These are phyloP conservation scores for Eremobia ochroleuca DNA, from an alignment of 2,888 invertebrate genomes.

Conservation along the genomic window DNA sequence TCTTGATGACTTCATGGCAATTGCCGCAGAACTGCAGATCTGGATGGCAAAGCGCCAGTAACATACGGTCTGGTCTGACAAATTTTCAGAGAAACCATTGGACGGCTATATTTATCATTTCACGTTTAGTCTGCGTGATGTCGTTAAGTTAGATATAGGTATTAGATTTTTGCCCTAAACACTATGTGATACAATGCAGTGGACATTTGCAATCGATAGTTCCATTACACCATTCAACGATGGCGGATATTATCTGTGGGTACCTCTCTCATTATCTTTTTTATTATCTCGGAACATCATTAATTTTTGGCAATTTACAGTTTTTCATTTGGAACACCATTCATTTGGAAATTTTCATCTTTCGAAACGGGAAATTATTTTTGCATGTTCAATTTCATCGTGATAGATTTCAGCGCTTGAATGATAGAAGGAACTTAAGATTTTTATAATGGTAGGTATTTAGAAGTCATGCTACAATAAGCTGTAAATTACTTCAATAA, in stretches of 20 bases:
- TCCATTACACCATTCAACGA: constrained; percentile 36
- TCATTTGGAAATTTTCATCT: not conserved
- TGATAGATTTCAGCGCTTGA: not conserved
- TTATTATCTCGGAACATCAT: constrained; percentile 20
- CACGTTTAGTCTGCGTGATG: constrained; percentile 55
- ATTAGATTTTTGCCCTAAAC: constrained; percentile 49
- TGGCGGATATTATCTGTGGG: constrained; percentile 25
- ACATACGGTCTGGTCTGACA: constrained; percentile 52
- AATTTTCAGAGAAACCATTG: constrained; percentile 58
- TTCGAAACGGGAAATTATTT: not conserved
- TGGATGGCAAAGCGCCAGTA: constrained; percentile 62
- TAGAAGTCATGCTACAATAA: not conserved
- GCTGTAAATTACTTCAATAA: constrained; percentile 26
- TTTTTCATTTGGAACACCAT: constrained; percentile 13
- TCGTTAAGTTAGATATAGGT: constrained; percentile 29
- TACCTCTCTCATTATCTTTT: constrained; percentile 31
- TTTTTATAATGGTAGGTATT: no score
- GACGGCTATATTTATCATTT: constrained; percentile 56
- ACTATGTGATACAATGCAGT: constrained; percentile 51
- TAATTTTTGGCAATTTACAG: not conserved
- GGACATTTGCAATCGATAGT: constrained; percentile 49
- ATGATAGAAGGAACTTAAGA: no score
- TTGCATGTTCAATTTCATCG: not conserved
- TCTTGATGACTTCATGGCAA: constrained; percentile 56
- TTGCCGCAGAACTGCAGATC: constrained; percentile 49